These are phyloP conservation scores for Gopherus flavomarginatus DNA, from an alignment of 2,113 vertebrate species.

Conservation along the genomic window DNA sequence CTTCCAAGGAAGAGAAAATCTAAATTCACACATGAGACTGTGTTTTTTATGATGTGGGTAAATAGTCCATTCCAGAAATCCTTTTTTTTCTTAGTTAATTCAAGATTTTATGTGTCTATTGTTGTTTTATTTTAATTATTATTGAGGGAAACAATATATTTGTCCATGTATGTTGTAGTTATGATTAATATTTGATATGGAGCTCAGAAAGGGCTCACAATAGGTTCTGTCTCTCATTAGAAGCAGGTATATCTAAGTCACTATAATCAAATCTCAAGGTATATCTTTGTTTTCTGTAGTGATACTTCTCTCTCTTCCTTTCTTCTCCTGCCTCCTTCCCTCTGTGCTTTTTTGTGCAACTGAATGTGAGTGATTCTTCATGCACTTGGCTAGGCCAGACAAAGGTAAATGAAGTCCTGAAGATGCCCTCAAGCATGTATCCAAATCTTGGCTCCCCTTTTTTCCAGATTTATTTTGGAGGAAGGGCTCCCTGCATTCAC, in stretches of 20 bases:
- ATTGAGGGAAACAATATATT: neutral
- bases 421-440: no score
- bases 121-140: no score
- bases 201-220: neutral
- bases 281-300: neutral
- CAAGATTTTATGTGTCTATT: neutral
- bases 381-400: neutral
- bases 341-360: neutral
- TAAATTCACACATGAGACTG: no score
- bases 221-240: neutral
- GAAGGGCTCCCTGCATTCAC: neutral
- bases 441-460: no score
- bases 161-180: neutral
- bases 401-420: neutral
- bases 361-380: neutral
- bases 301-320: neutral
- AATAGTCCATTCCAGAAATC: neutral
- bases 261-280: neutral
- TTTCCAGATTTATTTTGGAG: neutral
- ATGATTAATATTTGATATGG: neutral
- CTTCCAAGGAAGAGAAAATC: no score
- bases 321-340: neutral
- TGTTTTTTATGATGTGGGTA: neutral
- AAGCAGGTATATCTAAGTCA: neutral
- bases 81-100: neutral